Conservation (phyloP, 2,797 vertebrate genomes). For the Fistularia tabacaria region DNA sequence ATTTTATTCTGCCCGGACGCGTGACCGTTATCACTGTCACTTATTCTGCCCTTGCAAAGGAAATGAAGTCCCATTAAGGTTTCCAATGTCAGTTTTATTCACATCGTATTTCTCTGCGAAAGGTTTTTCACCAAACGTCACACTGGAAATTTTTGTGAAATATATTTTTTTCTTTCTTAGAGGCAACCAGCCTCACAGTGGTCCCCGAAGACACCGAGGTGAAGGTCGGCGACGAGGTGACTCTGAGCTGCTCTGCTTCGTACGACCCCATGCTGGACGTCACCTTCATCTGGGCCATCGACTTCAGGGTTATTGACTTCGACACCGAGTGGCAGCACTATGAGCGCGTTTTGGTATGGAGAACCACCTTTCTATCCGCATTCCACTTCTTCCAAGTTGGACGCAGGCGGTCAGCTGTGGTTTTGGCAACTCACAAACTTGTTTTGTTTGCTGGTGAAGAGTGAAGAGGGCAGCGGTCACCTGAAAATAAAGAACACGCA, state of each 20-base stretch:
- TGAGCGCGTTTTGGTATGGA: conserved; percentile 83
- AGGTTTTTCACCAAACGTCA: neutral
- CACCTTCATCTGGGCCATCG: conserved; percentile 91
- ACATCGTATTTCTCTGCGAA: neutral
- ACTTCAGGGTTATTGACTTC: conserved; percentile 90
- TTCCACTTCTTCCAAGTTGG: neutral
- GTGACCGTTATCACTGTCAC: too few relatives aligned
- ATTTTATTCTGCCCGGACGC: too few relatives aligned
- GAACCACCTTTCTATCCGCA: neutral
- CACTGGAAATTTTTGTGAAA: too few relatives aligned
- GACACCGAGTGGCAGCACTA: conserved; percentile 84
- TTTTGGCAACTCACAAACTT: neutral
- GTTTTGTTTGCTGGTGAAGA: conserved; percentile 33
- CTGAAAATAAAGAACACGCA: conserved; percentile 87
- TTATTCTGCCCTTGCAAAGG: too few relatives aligned
- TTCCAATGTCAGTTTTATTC: too few relatives aligned
- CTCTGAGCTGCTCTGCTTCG: conserved; percentile 87
- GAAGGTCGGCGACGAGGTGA: conserved; percentile 84
- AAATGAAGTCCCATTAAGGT: too few relatives aligned
- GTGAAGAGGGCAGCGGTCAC: conserved; percentile 81
- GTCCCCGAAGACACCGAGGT: conserved; percentile 85
- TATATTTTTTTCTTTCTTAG: conserved; percentile 53
- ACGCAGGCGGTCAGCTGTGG: neutral
- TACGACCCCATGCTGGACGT: conserved; percentile 90
- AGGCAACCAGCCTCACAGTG: conserved; percentile 86